Percentiles rank a stretch among this genome's conserved stretches.
Evolutionary conservation across 2,888 invertebrate genomes (phyloP).

Genomic region (Xestia ashworthii): DNA sequence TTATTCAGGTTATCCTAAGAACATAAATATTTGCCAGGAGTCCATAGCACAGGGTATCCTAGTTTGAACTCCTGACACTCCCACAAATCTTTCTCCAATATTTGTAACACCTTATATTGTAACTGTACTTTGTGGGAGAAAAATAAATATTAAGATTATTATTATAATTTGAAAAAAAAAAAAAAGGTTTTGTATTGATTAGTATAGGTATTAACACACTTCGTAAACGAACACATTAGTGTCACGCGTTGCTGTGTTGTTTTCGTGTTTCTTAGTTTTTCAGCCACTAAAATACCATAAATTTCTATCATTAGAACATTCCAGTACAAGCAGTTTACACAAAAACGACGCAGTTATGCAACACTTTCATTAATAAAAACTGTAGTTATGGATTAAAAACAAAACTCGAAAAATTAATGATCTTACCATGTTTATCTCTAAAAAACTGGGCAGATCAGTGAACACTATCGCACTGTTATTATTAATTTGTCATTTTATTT

Average conservation of each 20-base stretch:
- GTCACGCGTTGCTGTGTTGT: slow-evolving; percentile 42
- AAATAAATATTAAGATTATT: too few species aligned
- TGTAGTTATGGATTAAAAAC: neutral
- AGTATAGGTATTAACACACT: slow-evolving; percentile 41
- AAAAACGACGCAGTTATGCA: neutral
- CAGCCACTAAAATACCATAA: neutral
- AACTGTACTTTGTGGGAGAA: too few species aligned
- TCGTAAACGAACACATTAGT: slow-evolving; percentile 54
- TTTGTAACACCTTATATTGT: too few species aligned
- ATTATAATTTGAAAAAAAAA: too few species aligned
- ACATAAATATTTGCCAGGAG: neutral
- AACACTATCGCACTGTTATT: slow-evolving; percentile 26
- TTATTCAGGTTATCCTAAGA: neutral
- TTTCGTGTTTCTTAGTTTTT: slow-evolving; percentile 7
- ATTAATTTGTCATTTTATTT: slow-evolving; percentile 27
- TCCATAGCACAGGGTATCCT: too few species aligned
- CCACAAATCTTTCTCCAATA: too few species aligned
- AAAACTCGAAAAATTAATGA: neutral
- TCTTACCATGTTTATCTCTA: slow-evolving; percentile 51
- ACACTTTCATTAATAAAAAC: neutral
- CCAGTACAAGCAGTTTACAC: neutral
- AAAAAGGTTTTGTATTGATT: too few species aligned
- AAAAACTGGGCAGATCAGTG: slow-evolving; percentile 19
- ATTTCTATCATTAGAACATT: neutral
- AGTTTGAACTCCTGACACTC: too few species aligned